phyloP scores from a whole-genome alignment of 2,888 invertebrate species.

The Meganola albula region DNA sequence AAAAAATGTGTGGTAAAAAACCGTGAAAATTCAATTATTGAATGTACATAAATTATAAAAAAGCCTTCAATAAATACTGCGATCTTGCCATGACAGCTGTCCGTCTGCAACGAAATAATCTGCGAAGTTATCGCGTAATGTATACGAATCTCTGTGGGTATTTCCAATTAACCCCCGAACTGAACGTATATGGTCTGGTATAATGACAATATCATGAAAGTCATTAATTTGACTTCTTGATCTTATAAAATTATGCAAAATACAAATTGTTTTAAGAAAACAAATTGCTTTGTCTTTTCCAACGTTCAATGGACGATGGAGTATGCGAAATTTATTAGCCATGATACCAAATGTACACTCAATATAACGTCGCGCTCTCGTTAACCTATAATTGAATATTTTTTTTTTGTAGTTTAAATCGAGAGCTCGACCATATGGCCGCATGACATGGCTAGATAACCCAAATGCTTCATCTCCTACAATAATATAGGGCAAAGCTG shows the following conservation, averaged over 20 bases:
- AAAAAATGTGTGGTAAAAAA: constrained; percentile 23
- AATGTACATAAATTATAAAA: constrained; percentile 16
- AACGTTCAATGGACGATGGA: constrained; percentile 12
- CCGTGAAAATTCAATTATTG: constrained; percentile 17
- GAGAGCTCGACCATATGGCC: constrained; percentile 16
- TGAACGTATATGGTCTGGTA: constrained; percentile 19
- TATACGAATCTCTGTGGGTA: constrained; percentile 16
- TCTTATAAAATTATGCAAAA: constrained; percentile 11
- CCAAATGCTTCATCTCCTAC: constrained; percentile 27
- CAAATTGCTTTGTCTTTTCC: constrained; percentile 6
- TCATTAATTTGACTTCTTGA: constrained; percentile 8
- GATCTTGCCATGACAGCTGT: constrained; percentile 22
- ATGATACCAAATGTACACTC: constrained; percentile 13
- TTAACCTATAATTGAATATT: constrained; percentile 6
- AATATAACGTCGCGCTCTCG: constrained; percentile 7
- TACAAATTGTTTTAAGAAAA: constrained; percentile 10
- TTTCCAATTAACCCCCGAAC: constrained; percentile 14
- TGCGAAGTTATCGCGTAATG: constrained; percentile 22
- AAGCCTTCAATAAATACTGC: constrained; percentile 20
- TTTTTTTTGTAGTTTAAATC: constrained; percentile 11
- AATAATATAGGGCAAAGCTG: constrained; percentile 16
- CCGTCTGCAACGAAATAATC: constrained; percentile 21
- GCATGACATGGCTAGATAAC: constrained; percentile 10
- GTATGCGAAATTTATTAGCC: constrained; percentile 13
- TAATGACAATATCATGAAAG: constrained; percentile 18